Percentiles rank a stretch among this genome's conserved stretches.
Conservation (phyloP, 2,888 invertebrate genomes). For the Melipona beecheii region DNA sequence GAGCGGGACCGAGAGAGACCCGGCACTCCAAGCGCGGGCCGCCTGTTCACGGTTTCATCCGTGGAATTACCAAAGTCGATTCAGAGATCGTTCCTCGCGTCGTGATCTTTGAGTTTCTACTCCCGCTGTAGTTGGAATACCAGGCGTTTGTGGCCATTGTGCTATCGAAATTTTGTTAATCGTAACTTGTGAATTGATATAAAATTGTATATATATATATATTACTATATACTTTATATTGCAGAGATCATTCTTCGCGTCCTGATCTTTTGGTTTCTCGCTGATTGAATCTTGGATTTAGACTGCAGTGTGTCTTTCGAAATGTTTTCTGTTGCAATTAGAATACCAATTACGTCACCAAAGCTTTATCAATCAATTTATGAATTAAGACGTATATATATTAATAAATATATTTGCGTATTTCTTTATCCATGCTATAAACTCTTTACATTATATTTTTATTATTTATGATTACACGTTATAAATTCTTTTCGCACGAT, state of each 20-base stretch:
- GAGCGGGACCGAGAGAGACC: slow-evolving; percentile 14
- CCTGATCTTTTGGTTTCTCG: not conserved
- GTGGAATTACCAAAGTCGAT: slow-evolving; percentile 45
- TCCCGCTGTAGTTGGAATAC: not conserved
- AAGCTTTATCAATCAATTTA: not conserved
- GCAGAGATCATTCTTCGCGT: slow-evolving; percentile 40
- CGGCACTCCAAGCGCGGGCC: slow-evolving; percentile 34
- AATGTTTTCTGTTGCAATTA: not conserved
- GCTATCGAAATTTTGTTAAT: not conserved
- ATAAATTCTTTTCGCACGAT: no score
- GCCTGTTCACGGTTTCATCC: slow-evolving; percentile 34
- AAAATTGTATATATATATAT: no score
- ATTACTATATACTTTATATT: no score
- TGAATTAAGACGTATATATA: no score
- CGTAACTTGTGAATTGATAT: not conserved
- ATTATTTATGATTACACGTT: no score
- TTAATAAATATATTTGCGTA: no score
- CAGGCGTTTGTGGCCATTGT: not conserved
- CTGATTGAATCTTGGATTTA: no score
- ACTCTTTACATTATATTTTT: no score
- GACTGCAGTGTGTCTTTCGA: no score
- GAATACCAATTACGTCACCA: not conserved
- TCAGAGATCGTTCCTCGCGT: slow-evolving; percentile 50
- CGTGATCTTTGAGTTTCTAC: not conserved
- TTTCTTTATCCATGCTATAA: no score